Percentiles rank a stretch among this genome's conserved stretches.
Conservation (phyloP, 2,888 invertebrate species). For the Cheilosia pagana region DNA sequence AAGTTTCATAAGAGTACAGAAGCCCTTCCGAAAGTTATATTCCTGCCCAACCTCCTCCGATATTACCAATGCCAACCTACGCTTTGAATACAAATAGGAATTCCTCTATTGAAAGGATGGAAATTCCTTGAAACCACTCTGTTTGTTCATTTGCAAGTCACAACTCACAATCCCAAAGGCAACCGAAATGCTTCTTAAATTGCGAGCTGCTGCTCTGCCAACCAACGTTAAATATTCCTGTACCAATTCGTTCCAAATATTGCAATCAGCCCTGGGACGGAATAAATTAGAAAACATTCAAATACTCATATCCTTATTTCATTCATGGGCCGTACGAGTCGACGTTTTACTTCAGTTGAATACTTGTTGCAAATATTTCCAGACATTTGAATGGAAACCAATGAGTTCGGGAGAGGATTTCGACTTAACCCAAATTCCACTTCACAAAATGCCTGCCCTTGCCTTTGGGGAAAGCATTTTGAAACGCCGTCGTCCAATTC, state of each 20-base stretch:
- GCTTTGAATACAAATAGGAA: neutral
- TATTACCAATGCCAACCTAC: neutral
- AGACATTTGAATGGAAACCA: constrained; percentile 35
- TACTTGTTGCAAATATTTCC: constrained; percentile 36
- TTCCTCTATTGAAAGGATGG: neutral
- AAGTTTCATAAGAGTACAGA: neutral
- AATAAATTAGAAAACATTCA: constrained; percentile 57
- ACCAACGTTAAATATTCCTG: constrained; percentile 32
- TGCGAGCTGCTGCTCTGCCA: neutral
- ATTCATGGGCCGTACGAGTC: neutral
- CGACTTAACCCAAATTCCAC: constrained; percentile 31
- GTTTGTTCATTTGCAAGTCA: neutral
- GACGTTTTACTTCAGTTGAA: constrained; percentile 5
- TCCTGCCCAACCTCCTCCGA: neutral
- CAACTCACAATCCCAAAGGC: constrained; percentile 17
- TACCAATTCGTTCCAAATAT: constrained; percentile 30
- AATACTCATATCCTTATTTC: constrained; percentile 35
- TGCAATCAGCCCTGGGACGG: constrained; percentile 38
- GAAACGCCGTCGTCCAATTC: constrained; percentile 30
- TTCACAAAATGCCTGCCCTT: constrained; percentile 8
- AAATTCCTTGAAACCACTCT: constrained; percentile 15
- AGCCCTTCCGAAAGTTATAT: too few relatives aligned
- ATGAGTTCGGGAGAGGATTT: constrained; percentile 11
- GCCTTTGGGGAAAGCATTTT: constrained; percentile 8
- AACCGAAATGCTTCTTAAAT: constrained; percentile 20